Conservation (phyloP, 1,140 invertebrate genomes). For the Drosophila cardini region DNA sequence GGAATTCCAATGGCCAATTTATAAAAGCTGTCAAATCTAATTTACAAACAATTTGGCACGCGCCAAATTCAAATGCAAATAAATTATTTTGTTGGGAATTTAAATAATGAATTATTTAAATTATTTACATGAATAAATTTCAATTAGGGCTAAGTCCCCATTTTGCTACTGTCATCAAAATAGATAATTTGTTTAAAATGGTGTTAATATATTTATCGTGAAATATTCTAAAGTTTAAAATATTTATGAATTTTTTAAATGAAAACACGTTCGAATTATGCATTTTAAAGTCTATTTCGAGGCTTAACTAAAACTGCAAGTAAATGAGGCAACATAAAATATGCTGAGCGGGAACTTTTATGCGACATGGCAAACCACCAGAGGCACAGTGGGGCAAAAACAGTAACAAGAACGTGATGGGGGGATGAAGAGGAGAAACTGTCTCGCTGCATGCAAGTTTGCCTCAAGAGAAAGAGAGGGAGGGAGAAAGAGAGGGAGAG, state of each 20-base stretch:
- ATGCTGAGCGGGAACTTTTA: constrained; percentile 46
- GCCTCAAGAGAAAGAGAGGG: neutral
- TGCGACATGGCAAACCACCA: constrained; percentile 13
- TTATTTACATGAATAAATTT: neutral
- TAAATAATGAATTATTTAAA: constrained; percentile 4
- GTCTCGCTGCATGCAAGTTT: constrained; percentile 16
- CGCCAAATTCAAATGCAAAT: constrained; percentile 34
- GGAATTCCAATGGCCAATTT: constrained; percentile 6
- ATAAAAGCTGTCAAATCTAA: constrained; percentile 27
- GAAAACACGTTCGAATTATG: neutral
- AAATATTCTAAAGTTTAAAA: neutral
- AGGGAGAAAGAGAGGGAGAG: no score
- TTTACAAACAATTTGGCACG: constrained; percentile 38
- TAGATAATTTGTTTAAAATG: no score
- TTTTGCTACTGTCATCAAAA: no score
- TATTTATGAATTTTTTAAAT: neutral
- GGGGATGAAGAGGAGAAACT: neutral
- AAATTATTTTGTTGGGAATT: constrained; percentile 45
- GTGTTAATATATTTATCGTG: no score
- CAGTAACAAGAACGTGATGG: neutral
- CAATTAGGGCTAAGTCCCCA: no score
- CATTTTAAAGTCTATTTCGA: constrained; percentile 7
- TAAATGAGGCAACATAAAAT: constrained; percentile 54
- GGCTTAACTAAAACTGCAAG: constrained; percentile 48
- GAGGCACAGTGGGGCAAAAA: constrained; percentile 10